Evolutionary conservation across 2,888 invertebrate species (phyloP).

Genomic region (Griposia aprilina): DNA sequence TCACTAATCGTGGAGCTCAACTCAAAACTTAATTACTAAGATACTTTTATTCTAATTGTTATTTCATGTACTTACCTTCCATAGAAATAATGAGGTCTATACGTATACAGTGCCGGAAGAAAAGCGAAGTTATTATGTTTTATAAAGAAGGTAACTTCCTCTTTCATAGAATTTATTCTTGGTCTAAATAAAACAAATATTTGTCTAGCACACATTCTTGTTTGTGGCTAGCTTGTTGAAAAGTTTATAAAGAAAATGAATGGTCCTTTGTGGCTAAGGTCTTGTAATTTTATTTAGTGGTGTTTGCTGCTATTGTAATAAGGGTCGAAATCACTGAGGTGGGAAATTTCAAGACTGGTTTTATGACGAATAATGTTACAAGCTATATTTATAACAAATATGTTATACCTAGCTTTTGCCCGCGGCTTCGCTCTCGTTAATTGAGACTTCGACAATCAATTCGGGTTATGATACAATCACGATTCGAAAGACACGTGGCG

Average conservation of each 20-base stretch:
- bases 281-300: neutral
- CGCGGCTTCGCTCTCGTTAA: no score
- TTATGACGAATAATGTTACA: neutral
- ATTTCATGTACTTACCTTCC: constrained; percentile 22
- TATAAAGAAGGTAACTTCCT: neutral
- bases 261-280: neutral
- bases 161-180: constrained; percentile 12
- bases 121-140: constrained; percentile 28
- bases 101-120: constrained; percentile 15
- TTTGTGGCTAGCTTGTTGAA: constrained; percentile 3
- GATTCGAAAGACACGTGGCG: no score
- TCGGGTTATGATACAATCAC: no score
- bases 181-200: neutral
- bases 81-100: constrained; percentile 35
- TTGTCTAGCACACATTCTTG: neutral
- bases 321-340: neutral
- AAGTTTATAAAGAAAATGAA: neutral
- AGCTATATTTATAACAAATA: neutral
- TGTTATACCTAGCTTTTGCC: no score
- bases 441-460: no score
- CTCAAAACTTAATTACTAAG: no score
- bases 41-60: constrained; percentile 49
- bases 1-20: no score
- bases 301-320: neutral
- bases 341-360: neutral